Evolutionary conservation across 1,140 invertebrate genomes (phyloP).

Genomic region (Drosophila tsacasi): DNA sequence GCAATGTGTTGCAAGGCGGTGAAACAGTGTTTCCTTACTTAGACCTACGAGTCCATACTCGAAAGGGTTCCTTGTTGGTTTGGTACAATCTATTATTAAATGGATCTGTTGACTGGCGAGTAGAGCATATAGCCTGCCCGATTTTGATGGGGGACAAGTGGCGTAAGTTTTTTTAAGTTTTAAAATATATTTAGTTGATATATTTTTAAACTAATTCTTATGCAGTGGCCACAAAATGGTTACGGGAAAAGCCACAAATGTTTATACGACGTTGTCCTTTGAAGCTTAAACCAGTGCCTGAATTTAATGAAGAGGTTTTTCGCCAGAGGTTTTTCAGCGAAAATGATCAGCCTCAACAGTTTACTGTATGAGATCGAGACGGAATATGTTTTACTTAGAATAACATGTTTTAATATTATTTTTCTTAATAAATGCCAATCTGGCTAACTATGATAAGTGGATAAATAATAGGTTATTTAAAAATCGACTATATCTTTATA

Average conservation of each 20-base stretch:
- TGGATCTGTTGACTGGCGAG: constrained; percentile 10
- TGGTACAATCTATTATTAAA: constrained; percentile 22
- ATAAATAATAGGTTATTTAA: too few species aligned
- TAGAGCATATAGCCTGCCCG: constrained; percentile 21
- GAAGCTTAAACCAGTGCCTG: not conserved
- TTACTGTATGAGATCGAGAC: not conserved
- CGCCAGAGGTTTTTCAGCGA: not conserved
- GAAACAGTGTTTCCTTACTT: constrained; percentile 25
- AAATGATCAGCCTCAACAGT: not conserved
- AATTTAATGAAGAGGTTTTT: not conserved
- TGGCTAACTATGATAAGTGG: too few species aligned
- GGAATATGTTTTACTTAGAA: not conserved
- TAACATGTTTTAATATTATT: not conserved
- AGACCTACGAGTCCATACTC: constrained; percentile 7
- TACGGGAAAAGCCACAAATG: constrained; percentile 24
- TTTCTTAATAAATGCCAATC: not conserved
- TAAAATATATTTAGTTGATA: not conserved
- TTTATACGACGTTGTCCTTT: constrained; percentile 22
- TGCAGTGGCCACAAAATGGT: constrained; percentile 39
- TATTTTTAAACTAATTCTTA: not conserved
- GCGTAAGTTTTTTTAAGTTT: constrained; percentile 12
- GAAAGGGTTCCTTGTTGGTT: constrained; percentile 22
- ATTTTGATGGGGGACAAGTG: constrained; percentile 36
- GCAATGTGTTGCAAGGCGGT: constrained; percentile 26
- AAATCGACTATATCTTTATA: too few species aligned